Conservation (phyloP, 2,888 invertebrate species). For the Chrysomela aeneicollis region DNA sequence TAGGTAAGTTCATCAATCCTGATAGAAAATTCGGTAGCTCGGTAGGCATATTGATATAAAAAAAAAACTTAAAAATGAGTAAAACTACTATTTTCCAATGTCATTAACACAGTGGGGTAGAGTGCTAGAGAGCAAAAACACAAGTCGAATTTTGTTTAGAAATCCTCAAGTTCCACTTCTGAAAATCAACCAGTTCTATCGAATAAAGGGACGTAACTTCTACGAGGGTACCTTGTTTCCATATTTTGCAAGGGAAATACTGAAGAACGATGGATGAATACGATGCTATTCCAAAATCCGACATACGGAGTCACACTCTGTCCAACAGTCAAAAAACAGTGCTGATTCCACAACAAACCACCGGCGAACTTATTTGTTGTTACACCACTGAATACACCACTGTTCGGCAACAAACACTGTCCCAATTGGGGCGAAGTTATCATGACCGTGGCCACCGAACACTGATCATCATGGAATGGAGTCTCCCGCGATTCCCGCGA, state of each 20-base stretch:
- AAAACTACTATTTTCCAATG: too few relatives aligned
- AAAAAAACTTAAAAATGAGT: too few relatives aligned
- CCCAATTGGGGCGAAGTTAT: conserved; percentile 64
- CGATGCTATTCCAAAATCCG: conserved; percentile 59
- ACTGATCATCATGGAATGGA: conserved; percentile 57
- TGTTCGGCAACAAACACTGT: conserved; percentile 62
- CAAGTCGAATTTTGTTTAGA: too few relatives aligned
- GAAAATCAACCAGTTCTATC: not conserved
- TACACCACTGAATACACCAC: conserved; percentile 42
- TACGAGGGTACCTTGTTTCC: conserved; percentile 56
- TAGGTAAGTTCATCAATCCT: too few relatives aligned
- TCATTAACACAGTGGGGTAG: too few relatives aligned
- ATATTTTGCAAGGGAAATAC: conserved; percentile 52
- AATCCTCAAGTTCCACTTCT: too few relatives aligned
- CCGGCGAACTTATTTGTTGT: conserved; percentile 46
- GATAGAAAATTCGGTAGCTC: too few relatives aligned
- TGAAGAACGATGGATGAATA: conserved; percentile 54
- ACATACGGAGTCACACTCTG: conserved; percentile 57
- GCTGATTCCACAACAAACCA: conserved; percentile 57
- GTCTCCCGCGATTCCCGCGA: too few relatives aligned
- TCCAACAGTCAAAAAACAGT: conserved; percentile 57
- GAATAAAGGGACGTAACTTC: not conserved
- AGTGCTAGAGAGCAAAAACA: too few relatives aligned
- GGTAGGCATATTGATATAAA: too few relatives aligned
- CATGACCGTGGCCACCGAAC: conserved; percentile 62